Conservation (phyloP, 1,140 invertebrate species). For the Drusus annulatus region DNA sequence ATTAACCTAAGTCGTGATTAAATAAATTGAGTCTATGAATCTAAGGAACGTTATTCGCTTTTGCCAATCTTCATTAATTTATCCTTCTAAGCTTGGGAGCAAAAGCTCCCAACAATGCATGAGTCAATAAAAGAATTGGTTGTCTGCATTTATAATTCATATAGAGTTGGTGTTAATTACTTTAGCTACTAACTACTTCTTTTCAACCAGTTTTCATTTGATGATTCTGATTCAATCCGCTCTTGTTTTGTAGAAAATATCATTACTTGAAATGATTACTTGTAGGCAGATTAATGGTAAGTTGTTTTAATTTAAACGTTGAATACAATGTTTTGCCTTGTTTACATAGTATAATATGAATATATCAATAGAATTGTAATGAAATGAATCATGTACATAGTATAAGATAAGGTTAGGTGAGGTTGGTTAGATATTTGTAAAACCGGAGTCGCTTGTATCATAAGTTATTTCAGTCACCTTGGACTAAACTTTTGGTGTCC, state of each 20-base stretch:
- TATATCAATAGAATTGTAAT: slow-evolving; percentile 51
- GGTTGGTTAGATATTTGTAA: slow-evolving; percentile 26
- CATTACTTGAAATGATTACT: slow-evolving; percentile 8
- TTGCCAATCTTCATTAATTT: no score
- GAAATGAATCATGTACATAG: slow-evolving; percentile 44
- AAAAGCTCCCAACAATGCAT: no score
- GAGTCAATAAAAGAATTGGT: no score
- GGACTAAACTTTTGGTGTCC: slow-evolving; percentile 46
- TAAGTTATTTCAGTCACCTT: slow-evolving; percentile 41
- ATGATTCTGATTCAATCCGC: not conserved
- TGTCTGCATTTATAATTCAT: no score
- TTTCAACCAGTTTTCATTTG: no score
- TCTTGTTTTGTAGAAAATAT: slow-evolving; percentile 16
- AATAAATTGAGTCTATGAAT: no score
- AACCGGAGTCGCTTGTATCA: slow-evolving; percentile 40
- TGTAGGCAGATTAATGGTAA: slow-evolving; percentile 18
- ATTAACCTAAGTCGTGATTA: no score
- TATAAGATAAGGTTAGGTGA: slow-evolving; percentile 12
- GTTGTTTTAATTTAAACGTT: slow-evolving; percentile 36
- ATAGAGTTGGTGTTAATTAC: no score
- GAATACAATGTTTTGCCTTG: slow-evolving; percentile 51
- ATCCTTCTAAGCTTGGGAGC: no score
- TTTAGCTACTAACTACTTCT: no score
- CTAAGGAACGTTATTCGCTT: no score
- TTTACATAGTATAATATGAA: slow-evolving; percentile 32